Base-by-base conservation (phyloP, 2,797 vertebrate genomes). In the Sebastes diploproa region DNA sequence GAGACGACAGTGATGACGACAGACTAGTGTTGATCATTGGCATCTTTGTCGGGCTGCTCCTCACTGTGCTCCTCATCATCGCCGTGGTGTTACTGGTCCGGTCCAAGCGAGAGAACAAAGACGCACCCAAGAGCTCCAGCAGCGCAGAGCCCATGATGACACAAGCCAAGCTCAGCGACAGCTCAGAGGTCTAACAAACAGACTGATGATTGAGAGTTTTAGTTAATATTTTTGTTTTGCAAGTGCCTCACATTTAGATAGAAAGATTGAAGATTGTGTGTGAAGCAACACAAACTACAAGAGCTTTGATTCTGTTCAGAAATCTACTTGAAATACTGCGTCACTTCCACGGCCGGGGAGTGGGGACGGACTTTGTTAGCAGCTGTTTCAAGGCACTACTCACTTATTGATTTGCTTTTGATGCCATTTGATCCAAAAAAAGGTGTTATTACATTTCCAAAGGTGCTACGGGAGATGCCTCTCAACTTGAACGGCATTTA, bases 161-260 rank as follows among this genome's bases (percentile, higher is more conserved):
- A 0, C 94, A 68, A 34, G 92, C 78, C 83, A 91, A 50, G 46
- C 46, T 86, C 29, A 56, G 87, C 0, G 97, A 99, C 94, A 98
- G 97, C 93, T 98, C 98, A 0, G 98, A 99, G 91, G 98, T 99
- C 85, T 99, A 95, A 97, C 78, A 71, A 1, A 59, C 68, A 29
- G 42, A 69, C 78, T 12, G 32, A 58, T 5, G 38, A 62, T 67
- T 18, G 54, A 67, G 74, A 61, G 63, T 82, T 84, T 88, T 75
- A 56, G 65, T 85, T 71, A 1, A 78, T 75, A 10, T 80, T 65
- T 88, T 84, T 82, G 55, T 82, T 93, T 94, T 91, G 91, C 87
- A 88, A 94, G 94, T 95, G 96, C 96, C 95, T 97, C 90, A 91
- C 89, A 87, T 91, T 93, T 92, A 89, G 84, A 88, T 91, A 71